Evolutionary conservation across 2,113 vertebrate genomes (phyloP).

Genomic region (Anhinga rufa): DNA sequence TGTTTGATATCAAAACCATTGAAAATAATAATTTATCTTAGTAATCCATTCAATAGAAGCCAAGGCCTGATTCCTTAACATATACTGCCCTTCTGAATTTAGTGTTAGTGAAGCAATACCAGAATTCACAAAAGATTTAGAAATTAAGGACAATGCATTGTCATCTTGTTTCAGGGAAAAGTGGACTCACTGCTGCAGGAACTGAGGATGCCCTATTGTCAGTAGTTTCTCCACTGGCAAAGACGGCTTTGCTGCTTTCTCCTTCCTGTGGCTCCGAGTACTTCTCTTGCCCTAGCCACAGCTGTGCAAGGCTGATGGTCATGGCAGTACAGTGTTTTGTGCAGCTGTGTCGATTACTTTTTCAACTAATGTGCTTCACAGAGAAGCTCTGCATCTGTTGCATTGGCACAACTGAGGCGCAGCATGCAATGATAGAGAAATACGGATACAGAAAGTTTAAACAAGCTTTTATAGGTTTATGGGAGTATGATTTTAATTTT

Average conservation of each 20-base stretch:
- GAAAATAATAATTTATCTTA: background rate
- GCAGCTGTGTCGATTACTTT: background rate
- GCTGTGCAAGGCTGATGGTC: background rate
- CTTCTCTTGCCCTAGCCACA: background rate
- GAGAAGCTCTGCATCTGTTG: fast-evolving
- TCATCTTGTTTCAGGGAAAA: background rate
- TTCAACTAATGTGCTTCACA: background rate
- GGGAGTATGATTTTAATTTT: background rate
- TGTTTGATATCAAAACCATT: background rate
- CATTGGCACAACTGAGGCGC: background rate
- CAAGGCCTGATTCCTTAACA: background rate
- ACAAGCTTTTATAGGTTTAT: background rate
- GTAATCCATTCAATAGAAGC: background rate
- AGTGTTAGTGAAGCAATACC: background rate
- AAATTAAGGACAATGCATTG: background rate
- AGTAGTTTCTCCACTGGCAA: background rate
- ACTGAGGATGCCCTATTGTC: background rate
- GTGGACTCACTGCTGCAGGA: background rate
- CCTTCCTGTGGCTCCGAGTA: background rate
- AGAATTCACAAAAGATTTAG: background rate
- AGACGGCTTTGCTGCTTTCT: background rate
- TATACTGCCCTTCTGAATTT: background rate
- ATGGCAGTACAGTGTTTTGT: background rate
- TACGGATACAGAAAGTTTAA: background rate
- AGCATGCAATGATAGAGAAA: background rate